Percentiles rank a stretch among this genome's conserved stretches.
phyloP scores from a whole-genome alignment of 1,140 invertebrate genomes.

The Steinernema khuongi region DNA sequence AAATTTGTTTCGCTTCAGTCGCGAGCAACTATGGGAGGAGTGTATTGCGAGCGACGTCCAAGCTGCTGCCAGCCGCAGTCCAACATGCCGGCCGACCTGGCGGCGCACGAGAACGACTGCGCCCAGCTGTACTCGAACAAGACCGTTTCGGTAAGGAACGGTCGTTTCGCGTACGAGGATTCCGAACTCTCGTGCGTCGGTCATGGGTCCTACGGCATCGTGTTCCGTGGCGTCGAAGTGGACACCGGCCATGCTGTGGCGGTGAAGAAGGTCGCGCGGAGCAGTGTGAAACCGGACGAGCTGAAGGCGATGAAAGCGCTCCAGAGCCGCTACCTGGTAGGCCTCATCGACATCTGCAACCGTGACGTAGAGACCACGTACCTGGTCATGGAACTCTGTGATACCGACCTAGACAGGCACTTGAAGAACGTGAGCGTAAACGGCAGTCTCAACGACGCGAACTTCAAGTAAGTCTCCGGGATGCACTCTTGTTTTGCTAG shows the following conservation, averaged over 20 bases:
- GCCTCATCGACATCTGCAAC: slow-evolving; percentile 48
- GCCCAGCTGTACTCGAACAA: not conserved
- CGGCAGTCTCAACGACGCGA: slow-evolving; percentile 26
- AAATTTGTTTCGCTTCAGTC: slow-evolving; percentile 8
- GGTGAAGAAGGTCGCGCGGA: slow-evolving; percentile 9
- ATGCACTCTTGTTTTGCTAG: not conserved
- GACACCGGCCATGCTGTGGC: slow-evolving; percentile 4
- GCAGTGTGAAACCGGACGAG: slow-evolving; percentile 15
- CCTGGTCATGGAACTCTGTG: slow-evolving; percentile 51
- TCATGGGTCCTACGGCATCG: slow-evolving; percentile 11
- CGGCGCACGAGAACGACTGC: slow-evolving; percentile 4
- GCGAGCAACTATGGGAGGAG: slow-evolving; percentile 14
- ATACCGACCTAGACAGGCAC: slow-evolving; percentile 49
- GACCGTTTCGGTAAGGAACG: not conserved
- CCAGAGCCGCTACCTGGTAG: slow-evolving; percentile 40
- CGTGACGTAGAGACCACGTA: slow-evolving; percentile 43
- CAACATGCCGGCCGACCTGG: slow-evolving; percentile 14
- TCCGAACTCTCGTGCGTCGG: slow-evolving; percentile 1
- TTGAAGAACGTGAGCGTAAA: slow-evolving; percentile 29
- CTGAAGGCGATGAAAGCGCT: slow-evolving; percentile 27
- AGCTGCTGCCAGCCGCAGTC: slow-evolving; percentile 12
- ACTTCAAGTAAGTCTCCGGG: slow-evolving; percentile 30
- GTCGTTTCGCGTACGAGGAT: slow-evolving; percentile 8
- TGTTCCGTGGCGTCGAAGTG: slow-evolving; percentile 6
- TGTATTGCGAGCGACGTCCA: slow-evolving; percentile 14